Evolutionary conservation across 1,140 invertebrate species (phyloP), one percentile per base, ranked within the genome.

Genomic region (Reticulitermes speratus): DNA sequence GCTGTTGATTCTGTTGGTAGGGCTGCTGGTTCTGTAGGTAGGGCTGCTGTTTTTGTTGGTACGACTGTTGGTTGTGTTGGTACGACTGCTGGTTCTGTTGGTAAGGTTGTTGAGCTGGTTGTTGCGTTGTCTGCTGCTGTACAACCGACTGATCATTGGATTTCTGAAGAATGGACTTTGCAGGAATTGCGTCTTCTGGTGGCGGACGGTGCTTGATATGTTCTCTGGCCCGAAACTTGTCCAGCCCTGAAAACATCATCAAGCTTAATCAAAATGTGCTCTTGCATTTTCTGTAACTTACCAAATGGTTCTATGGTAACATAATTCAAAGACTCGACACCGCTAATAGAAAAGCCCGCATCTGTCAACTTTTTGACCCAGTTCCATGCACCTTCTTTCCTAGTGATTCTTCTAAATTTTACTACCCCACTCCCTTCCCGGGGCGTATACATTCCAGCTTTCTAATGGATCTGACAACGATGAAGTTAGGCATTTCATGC

Each of bases 151-250:
- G 87, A 48, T 87, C 52, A 75, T 87, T 89, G 48, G 84, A 8
- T 44, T 84, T 84, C 75, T 89, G 89, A 9, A 92, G 88, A 21
- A 92, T 92, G 48, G 90, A 91, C 84, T 92, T 92, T 0, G 86
- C 88, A 0, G 91, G 90, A 23, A 90, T 69, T 1, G 89, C 89
- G 84, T 92, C 91, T 65, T 92, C 92, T 0, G 90, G 89, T 12
- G 92, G 91, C 52, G 91, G 91, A 81, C 91, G 90, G 88, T 91
- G 92, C 82, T 91, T 92, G 19, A 91, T 91, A 89, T 92, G 91
- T 87, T 92, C 90, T 11, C 91, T 89, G 88, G 91, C 90, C 25
- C 88, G 87, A 44, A 88, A 85, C 87, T 87, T 88, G 87, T 89
- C 88, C 85, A 89, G 87, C 85, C 88, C 88, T 88, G 87, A 52